Evolutionary conservation across 2,113 vertebrate genomes (phyloP).

Genomic region (Tinamus guttatus): DNA sequence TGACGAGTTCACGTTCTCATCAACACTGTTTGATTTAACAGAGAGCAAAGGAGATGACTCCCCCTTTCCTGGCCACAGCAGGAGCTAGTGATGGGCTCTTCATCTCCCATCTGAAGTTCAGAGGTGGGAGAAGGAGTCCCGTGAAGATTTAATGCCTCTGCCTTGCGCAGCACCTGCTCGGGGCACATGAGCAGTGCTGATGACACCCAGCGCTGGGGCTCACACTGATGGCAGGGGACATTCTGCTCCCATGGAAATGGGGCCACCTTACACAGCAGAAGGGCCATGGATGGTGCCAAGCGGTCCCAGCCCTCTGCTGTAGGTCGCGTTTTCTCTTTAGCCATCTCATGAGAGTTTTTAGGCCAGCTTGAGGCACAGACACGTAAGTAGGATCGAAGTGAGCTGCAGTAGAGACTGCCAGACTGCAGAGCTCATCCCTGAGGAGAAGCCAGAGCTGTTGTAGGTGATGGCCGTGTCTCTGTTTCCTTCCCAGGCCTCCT

Average conservation of each 20-base stretch:
- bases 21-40: background rate
- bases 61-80: background rate
- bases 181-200: background rate
- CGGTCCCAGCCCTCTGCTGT: background rate
- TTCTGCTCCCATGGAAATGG: background rate
- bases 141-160: background rate
- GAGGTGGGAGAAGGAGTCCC: background rate
- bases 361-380: background rate
- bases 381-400: background rate
- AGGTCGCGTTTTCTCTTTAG: background rate
- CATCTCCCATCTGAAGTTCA: background rate
- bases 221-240: background rate
- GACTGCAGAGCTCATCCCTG: background rate
- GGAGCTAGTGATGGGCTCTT: too few species aligned
- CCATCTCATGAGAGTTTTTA: too few species aligned
- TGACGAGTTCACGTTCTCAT: too few species aligned
- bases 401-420: too few species aligned
- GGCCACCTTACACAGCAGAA: background rate
- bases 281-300: background rate
- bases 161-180: background rate
- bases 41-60: background rate
- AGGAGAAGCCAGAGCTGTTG: background rate
- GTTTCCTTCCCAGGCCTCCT: constrained; percentile 84
- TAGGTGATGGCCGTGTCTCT: constrained; percentile 17
- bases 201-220: background rate